Base-by-base conservation (phyloP, 2,797 vertebrate species). In the Bradypus variegatus region DNA sequence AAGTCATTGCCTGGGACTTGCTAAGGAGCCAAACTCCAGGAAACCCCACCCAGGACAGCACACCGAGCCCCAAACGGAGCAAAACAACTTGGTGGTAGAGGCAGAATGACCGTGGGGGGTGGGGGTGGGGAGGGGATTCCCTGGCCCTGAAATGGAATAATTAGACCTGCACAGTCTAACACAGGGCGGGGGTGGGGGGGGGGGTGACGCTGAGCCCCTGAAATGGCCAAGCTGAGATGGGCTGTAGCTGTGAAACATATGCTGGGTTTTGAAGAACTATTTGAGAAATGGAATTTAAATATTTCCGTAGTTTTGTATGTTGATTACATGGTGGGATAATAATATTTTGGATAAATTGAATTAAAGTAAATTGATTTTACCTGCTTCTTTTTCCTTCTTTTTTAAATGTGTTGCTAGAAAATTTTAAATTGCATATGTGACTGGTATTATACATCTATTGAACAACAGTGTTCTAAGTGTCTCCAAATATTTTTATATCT, bases 201-300 rank as follows among this genome's bases (percentile, higher is more conserved):
- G 64, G 23, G 58, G 6, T 8, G 29, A 13, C 10, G 16, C 13
- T 1, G 0, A 1, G 41, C 27, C 2, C 0, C 36, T 1, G n/a
- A 31, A 67, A 29, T 36, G 67, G 50, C 50, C 50, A 11, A 9
- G 50, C 31, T 16, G 48, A 80, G 15, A 36, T 7, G 2, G 1
- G 36, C 67, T 64, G 3, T n/a, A n/a, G 69, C 45, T 67, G n/a
- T 48, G 23, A 81, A 76, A 25, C 45, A 31, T 9, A 45, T 21
- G 3, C 65, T 2, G 0, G 16, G 3, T 77, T 60, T 29, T 38
- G 31, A 77, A 36, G 62, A 69, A 36, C 9, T 19, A 13, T 31
- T 27, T 14, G 8, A 50, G 45, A 82, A 33, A 36, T 9, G 50
- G 18, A 45, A 3, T 79, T 21, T 38, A 64, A 90, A n/a, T 45